Evolutionary conservation across 35 echinoderm and acorn worm genomes (phyloP).

Genomic region (Heliocidaris tuberculata): DNA sequence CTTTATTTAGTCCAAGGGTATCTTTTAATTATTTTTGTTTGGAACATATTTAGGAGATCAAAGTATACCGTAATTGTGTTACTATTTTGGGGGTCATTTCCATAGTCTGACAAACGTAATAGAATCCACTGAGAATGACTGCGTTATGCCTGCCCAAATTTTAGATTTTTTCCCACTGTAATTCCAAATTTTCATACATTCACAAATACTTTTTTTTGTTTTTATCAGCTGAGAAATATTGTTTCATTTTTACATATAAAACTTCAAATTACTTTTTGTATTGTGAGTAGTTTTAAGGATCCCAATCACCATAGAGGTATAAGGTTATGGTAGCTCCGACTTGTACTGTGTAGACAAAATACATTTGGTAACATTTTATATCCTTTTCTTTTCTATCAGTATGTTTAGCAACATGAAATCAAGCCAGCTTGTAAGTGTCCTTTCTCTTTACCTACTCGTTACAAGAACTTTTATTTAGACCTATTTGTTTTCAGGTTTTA

Average conservation of each 20-base stretch:
- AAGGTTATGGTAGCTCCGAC: neutral
- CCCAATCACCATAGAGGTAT: neutral
- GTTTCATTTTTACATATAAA: neutral
- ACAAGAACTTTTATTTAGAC: conserved; percentile 28
- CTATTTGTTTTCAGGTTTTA: conserved; percentile 44
- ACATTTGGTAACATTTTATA: conserved; percentile 28
- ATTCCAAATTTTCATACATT: too few relatives aligned
- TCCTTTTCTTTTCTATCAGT: conserved; percentile 44
- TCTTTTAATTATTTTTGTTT: neutral
- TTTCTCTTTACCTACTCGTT: conserved; percentile 39
- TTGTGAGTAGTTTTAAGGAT: neutral
- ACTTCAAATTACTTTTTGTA: neutral
- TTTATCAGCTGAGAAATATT: neutral
- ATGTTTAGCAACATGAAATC: conserved; percentile 44
- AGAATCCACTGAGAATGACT: too few relatives aligned
- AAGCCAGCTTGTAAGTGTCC: conserved; percentile 41
- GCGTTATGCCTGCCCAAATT: too few relatives aligned
- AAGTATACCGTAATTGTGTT: neutral
- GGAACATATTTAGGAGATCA: neutral
- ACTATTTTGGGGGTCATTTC: neutral
- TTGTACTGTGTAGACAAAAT: neutral
- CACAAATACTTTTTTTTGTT: too few relatives aligned
- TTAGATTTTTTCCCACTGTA: too few relatives aligned
- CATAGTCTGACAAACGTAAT: neutral
- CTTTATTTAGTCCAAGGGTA: neutral